phyloP scores from a whole-genome alignment of 2,888 invertebrate genomes.

The Rhyacophila evoluta region DNA sequence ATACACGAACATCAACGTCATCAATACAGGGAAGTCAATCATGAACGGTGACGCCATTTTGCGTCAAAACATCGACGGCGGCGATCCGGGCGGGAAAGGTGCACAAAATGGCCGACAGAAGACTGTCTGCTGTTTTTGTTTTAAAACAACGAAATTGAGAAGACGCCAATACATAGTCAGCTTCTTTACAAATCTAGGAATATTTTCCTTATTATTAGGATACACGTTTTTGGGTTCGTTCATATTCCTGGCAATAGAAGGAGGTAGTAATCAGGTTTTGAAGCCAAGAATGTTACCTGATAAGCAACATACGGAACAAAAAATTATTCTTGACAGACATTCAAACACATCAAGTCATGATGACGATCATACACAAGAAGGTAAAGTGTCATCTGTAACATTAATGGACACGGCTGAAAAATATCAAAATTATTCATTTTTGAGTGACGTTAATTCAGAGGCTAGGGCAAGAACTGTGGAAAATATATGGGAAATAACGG shows the following conservation, averaged over 20 bases:
- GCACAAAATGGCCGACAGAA: slow-evolving; percentile 64
- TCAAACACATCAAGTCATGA: slow-evolving; percentile 58
- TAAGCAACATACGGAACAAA: slow-evolving; percentile 66
- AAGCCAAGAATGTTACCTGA: slow-evolving; percentile 68
- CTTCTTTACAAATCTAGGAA: slow-evolving; percentile 83
- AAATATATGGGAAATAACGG: slow-evolving; percentile 93
- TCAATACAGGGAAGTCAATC: slow-evolving; percentile 62
- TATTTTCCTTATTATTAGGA: slow-evolving; percentile 83
- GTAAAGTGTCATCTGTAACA: not conserved
- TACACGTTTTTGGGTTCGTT: slow-evolving; percentile 84
- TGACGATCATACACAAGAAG: slow-evolving; percentile 56
- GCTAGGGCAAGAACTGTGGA: slow-evolving; percentile 73
- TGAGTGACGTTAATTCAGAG: slow-evolving; percentile 53
- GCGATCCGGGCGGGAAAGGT: slow-evolving; percentile 67
- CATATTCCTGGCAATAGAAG: slow-evolving; percentile 88
- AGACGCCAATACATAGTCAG: slow-evolving; percentile 77
- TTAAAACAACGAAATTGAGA: slow-evolving; percentile 69
- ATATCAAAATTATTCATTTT: slow-evolving; percentile 51
- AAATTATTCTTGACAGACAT: slow-evolving; percentile 64
- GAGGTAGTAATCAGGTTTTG: slow-evolving; percentile 71
- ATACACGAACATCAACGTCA: slow-evolving; percentile 30
- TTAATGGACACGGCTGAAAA: slow-evolving; percentile 45
- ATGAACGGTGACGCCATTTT: slow-evolving; percentile 69
- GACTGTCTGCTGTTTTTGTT: slow-evolving; percentile 70
- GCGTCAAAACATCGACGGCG: slow-evolving; percentile 70